Evolutionary conservation across 2,797 vertebrate genomes (phyloP).

Genomic region (Catostomus latipinnis): DNA sequence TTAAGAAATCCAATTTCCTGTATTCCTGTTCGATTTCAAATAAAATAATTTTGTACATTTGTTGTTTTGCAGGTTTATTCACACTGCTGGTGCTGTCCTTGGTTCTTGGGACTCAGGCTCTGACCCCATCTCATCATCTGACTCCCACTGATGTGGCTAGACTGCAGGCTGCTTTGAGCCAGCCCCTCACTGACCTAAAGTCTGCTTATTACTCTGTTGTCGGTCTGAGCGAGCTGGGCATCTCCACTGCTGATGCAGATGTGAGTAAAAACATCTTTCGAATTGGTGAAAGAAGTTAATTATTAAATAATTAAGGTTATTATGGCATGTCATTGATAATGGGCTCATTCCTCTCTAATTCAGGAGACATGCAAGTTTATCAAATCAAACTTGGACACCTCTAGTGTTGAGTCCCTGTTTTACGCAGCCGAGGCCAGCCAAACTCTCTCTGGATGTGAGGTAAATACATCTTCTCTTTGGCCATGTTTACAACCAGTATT

Average conservation of each 20-base stretch:
- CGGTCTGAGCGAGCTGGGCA: slow-evolving; percentile 85
- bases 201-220: slow-evolving; percentile 88
- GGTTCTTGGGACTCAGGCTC: slow-evolving; percentile 74
- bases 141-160: slow-evolving; percentile 84
- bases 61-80: slow-evolving; percentile 72
- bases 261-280: slow-evolving; percentile 69
- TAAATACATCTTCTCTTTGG: slow-evolving; percentile 63
- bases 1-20: too few species aligned
- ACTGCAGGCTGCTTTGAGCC: slow-evolving; percentile 82
- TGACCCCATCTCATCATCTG: slow-evolving; percentile 88
- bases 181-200: slow-evolving; percentile 83
- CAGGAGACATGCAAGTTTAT: slow-evolving; percentile 90
- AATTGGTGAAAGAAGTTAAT: neutral
- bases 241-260: slow-evolving; percentile 80
- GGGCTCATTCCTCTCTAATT: neutral
- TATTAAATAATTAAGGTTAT: neutral
- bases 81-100: slow-evolving; percentile 75
- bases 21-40: neutral
- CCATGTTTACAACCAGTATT: too few species aligned
- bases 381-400: slow-evolving; percentile 87
- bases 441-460: slow-evolving; percentile 90
- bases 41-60: neutral
- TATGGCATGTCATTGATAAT: neutral
- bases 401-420: slow-evolving; percentile 90
- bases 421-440: slow-evolving; percentile 90